Percentiles rank a stretch among this genome's conserved stretches.
phyloP scores from a whole-genome alignment of 2,113 vertebrate species.

The Hippoglossus stenolepis region DNA sequence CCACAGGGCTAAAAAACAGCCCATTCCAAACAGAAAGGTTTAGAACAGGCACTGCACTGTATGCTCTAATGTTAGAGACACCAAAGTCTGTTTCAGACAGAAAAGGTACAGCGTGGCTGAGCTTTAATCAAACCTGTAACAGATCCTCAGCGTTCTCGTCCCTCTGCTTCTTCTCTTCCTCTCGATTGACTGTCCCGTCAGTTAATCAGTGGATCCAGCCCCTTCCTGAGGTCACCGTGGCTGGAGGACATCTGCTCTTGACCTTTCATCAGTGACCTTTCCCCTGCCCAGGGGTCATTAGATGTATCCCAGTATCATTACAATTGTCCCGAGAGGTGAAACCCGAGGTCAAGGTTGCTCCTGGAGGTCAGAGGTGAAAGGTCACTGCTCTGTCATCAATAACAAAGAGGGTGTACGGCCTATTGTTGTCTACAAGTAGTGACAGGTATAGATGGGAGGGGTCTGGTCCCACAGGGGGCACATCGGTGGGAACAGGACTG shows the following conservation, averaged over 20 bases:
- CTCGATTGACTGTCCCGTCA: constrained; percentile 29
- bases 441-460: constrained; percentile 31
- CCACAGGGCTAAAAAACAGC: no score
- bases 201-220: constrained; percentile 50
- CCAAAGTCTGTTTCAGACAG: neutral
- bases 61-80: neutral
- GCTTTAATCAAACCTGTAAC: constrained; percentile 35
- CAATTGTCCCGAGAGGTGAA: constrained; percentile 58
- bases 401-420: constrained; percentile 36
- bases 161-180: neutral
- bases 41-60: no score
- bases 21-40: no score
- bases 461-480: neutral
- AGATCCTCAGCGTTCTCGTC: neutral
- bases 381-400: constrained; percentile 58
- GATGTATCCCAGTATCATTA: constrained; percentile 60
- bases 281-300: constrained; percentile 59
- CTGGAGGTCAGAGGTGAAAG: constrained; percentile 57
- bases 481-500: constrained; percentile 8
- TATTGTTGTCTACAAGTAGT: constrained; percentile 45
- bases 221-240: constrained; percentile 33
- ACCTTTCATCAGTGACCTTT: constrained; percentile 64
- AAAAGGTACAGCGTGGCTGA: neutral
- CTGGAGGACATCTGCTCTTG: constrained; percentile 61
- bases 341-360: constrained; percentile 52